phyloP scores from a whole-genome alignment of 2,888 invertebrate species.

The Furcula furcula region DNA sequence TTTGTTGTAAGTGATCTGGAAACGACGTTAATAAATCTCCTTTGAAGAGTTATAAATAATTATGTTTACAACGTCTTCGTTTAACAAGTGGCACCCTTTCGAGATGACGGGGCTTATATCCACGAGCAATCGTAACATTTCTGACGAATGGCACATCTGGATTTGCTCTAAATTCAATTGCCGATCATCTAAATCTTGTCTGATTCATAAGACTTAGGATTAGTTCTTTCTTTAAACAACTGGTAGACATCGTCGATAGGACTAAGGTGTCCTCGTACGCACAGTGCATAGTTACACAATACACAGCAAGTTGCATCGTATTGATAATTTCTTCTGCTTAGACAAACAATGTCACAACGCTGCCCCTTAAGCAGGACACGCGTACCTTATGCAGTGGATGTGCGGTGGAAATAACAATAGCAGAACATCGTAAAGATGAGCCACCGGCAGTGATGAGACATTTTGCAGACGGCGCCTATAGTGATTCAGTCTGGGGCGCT shows the following conservation, averaged over 20 bases:
- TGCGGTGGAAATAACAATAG: conserved; percentile 33
- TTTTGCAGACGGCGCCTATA: conserved; percentile 81
- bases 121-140: conserved; percentile 6
- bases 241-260: no score
- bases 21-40: conserved; percentile 56
- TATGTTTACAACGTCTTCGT: conserved; percentile 52
- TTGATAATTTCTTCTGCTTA: not conserved
- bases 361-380: no score
- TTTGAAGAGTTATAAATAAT: conserved; percentile 69
- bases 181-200: conserved; percentile 14
- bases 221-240: no score
- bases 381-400: conserved; percentile 29
- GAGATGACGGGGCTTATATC: conserved; percentile 11
- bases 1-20: conserved; percentile 57
- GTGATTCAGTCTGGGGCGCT: conserved; percentile 74
- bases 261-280: no score
- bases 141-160: conserved; percentile 15
- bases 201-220: no score
- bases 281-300: no score
- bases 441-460: conserved; percentile 69
- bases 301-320: not conserved
- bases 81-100: conserved; percentile 39
- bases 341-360: not conserved
- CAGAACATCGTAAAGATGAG: conserved; percentile 58
- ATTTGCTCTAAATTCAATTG: conserved; percentile 11